These are phyloP conservation scores for Junonia oenone DNA, from an alignment of 2,888 invertebrate genomes.

Conservation along the genomic window DNA sequence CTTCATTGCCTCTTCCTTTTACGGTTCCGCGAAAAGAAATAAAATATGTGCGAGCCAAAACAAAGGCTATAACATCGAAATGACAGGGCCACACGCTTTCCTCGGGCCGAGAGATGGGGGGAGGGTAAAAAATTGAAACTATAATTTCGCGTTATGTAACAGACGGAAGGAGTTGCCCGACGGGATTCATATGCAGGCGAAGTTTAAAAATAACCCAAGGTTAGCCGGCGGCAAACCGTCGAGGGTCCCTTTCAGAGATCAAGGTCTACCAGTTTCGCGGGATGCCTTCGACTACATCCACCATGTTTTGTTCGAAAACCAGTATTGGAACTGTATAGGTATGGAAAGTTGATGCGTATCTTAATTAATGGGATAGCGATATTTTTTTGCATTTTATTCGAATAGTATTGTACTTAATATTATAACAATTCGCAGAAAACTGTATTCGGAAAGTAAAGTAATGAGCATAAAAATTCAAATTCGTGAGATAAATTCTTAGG, in stretches of 20 bases:
- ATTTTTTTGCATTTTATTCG: background rate
- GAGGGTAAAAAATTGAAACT: constrained; percentile 60
- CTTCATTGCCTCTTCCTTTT: constrained; percentile 78
- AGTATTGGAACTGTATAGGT: constrained; percentile 33
- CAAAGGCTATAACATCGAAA: constrained; percentile 73
- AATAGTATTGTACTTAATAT: background rate
- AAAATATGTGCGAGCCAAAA: constrained; percentile 73
- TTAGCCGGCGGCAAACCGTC: constrained; percentile 55
- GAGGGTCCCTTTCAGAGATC: constrained; percentile 74
- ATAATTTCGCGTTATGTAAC: constrained; percentile 77
- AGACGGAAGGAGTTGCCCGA: constrained; percentile 71
- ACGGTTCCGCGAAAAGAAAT: constrained; percentile 74
- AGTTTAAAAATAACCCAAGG: constrained; percentile 78
- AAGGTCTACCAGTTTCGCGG: constrained; percentile 73
- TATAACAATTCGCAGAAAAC: background rate
- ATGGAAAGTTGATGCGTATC: constrained; percentile 28
- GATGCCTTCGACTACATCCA: constrained; percentile 57
- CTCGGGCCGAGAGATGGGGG: constrained; percentile 39
- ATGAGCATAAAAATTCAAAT: background rate
- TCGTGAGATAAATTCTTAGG: too few species aligned
- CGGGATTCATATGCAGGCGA: constrained; percentile 68
- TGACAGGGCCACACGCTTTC: constrained; percentile 75
- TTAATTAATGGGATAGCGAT: constrained; percentile 23
- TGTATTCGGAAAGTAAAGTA: background rate
- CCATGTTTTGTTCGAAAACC: constrained; percentile 44